Evolutionary conservation across 2,797 vertebrate genomes (phyloP).

Genomic region (Acipenser ruthenus): DNA sequence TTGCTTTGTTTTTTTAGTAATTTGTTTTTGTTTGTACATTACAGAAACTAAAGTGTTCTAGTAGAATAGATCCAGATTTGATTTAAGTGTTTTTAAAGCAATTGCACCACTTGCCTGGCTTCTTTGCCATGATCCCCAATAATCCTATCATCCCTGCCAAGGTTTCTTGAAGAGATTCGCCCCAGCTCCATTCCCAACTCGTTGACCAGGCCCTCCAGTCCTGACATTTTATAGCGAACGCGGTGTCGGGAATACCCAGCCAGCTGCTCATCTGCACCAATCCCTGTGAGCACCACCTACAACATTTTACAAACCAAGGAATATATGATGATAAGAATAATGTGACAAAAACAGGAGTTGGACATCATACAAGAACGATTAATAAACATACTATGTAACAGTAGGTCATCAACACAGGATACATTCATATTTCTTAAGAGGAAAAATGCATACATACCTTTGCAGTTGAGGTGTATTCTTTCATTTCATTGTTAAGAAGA

Average conservation of each 20-base stretch:
- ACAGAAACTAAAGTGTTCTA: too few species aligned
- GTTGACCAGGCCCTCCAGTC: constrained; percentile 66
- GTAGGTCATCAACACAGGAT: neutral
- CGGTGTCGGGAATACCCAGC: constrained; percentile 90
- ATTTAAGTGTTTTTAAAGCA: too few species aligned
- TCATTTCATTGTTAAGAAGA: constrained; percentile 35
- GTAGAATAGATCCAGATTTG: too few species aligned
- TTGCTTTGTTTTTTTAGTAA: too few species aligned
- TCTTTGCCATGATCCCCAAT: constrained; percentile 90
- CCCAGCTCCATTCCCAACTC: constrained; percentile 82
- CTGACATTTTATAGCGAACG: constrained; percentile 58
- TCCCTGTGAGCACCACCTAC: constrained; percentile 84
- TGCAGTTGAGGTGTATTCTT: constrained; percentile 63
- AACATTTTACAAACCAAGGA: neutral
- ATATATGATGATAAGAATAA: neutral
- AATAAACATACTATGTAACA: neutral
- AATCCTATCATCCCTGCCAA: constrained; percentile 87
- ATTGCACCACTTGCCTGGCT: constrained; percentile 62
- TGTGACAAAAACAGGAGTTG: neutral
- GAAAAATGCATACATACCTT: constrained; percentile 60
- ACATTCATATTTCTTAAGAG: neutral
- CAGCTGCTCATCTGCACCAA: constrained; percentile 92
- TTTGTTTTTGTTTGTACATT: too few species aligned
- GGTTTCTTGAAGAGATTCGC: constrained; percentile 85
- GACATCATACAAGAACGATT: neutral